Base-by-base conservation (phyloP, 2,888 invertebrate species). In the Pimpla rufipes region DNA sequence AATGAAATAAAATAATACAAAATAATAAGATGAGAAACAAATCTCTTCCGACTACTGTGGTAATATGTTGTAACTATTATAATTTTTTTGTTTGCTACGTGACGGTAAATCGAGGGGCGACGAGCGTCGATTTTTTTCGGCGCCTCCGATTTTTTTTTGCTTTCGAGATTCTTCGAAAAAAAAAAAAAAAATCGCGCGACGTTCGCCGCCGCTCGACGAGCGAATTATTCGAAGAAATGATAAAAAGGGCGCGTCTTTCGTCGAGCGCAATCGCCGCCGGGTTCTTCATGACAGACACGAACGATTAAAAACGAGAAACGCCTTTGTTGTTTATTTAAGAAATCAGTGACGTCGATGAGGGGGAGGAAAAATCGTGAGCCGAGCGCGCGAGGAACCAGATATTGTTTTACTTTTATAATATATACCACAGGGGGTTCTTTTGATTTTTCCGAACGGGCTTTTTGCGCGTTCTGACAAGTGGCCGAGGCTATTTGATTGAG, bases 391-490 rank as follows among this genome's bases (percentile, higher is more conserved):
- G 55, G 42, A 76, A 55, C 23, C 18, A 62, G 50, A 78, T 71
- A 81, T 89, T 81, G 71, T 88, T 88, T 90, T 89, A 87, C 86
- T 89, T 88, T 88, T 89, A 88, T 84, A 87, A 76, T 86, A 88
- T 87, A 88, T 88, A 87, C 84, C 76, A 84, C 86, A 85, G 85
- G 79, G 84, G 88, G 90, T 88, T 87, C 84, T 86, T 88, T 86
- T 86, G 84, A 85, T 88, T 77, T 79, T 80, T 84, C 64, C 68
- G 47, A 68, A 77, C 66, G 59, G 2, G 37, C n/a, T n/a, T n/a
- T n/a, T 62, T 37, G 59, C 37, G 7, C 75, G 75, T 68, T 80
- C 64, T 70, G 75, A 76, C 80, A 35, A 75, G 62, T 62, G 74
- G 73, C 62, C 68, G 52, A 35, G 37, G 47, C 11, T 62, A 67